Conservation (phyloP, 2,113 vertebrate species). For the Apistogramma diplotaenia region DNA sequence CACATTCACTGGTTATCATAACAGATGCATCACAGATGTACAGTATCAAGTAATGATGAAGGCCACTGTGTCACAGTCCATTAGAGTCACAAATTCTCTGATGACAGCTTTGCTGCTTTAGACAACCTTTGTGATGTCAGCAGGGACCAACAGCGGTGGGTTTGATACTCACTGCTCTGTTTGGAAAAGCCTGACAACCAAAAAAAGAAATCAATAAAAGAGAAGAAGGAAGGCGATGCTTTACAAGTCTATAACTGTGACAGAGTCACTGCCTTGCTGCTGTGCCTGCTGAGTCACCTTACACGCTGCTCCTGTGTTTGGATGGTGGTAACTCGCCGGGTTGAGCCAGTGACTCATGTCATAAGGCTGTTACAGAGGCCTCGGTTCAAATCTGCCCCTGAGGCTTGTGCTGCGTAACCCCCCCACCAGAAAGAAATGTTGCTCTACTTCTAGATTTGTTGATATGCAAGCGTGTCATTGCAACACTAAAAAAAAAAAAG, state of each 20-base stretch:
- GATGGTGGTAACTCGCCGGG: not conserved
- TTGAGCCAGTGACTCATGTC: not conserved
- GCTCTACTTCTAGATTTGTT: not conserved
- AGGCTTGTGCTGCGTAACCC: not conserved
- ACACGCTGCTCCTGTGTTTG: not conserved
- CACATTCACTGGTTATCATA: too few species aligned
- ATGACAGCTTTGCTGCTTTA: not conserved
- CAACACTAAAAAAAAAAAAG: too few species aligned
- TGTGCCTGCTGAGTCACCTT: not conserved
- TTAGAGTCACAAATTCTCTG: not conserved
- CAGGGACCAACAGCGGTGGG: fast-evolving
- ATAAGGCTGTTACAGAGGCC: fast-evolving
- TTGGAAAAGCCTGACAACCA: not conserved
- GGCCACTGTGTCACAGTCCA: not conserved
- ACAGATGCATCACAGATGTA: too few species aligned
- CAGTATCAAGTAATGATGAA: too few species aligned
- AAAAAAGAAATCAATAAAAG: not conserved
- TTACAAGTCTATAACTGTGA: not conserved
- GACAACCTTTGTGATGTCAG: not conserved
- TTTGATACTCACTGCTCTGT: fast-evolving
- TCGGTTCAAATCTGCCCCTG: not conserved
- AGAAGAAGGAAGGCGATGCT: not conserved
- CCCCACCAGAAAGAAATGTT: not conserved
- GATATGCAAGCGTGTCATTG: fast-evolving
- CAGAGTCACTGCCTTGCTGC: fast-evolving